Conservation (phyloP, 53 echinoderm and acorn worm genomes). For the Glandiceps talaboti region DNA sequence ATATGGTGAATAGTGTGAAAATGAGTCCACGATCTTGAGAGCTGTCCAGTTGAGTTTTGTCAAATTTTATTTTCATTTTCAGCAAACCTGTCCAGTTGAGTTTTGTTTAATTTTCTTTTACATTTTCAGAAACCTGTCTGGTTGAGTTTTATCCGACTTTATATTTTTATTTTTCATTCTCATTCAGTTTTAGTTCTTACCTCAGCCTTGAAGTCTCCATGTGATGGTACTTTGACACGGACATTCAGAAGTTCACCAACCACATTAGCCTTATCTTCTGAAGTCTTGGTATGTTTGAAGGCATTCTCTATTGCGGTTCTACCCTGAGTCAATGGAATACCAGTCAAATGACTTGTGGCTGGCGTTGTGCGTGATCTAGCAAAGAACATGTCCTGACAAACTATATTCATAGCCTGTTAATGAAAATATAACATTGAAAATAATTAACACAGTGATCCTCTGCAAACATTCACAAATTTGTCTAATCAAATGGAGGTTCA, state of each 20-base stretch:
- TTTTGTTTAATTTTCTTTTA: too few species aligned
- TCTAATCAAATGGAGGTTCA: too few species aligned
- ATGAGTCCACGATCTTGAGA: too few species aligned
- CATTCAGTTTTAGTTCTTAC: too few species aligned
- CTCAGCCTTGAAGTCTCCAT: slow-evolving; percentile 68
- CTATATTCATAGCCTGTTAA: slow-evolving; percentile 65
- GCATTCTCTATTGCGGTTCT: slow-evolving; percentile 70
- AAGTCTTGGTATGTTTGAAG: slow-evolving; percentile 50
- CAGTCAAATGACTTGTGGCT: slow-evolving; percentile 40
- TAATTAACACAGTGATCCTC: not conserved
- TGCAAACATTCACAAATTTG: too few species aligned
- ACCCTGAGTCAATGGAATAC: slow-evolving; percentile 37
- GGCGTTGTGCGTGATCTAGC: slow-evolving; percentile 57
- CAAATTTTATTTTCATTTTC: too few species aligned
- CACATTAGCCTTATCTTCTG: slow-evolving; percentile 67
- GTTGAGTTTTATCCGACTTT: too few species aligned
- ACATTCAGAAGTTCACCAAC: slow-evolving; percentile 66
- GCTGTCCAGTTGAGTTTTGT: too few species aligned
- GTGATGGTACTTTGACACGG: slow-evolving; percentile 48
- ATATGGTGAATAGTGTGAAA: too few species aligned
- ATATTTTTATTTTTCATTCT: too few species aligned
- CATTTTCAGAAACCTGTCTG: too few species aligned
- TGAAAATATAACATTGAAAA: not conserved
- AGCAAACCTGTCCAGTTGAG: too few species aligned
- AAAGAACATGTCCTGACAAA: slow-evolving; percentile 99